Conservation (phyloP, 2,888 invertebrate species). For the Cryptophagus acutangulus region DNA sequence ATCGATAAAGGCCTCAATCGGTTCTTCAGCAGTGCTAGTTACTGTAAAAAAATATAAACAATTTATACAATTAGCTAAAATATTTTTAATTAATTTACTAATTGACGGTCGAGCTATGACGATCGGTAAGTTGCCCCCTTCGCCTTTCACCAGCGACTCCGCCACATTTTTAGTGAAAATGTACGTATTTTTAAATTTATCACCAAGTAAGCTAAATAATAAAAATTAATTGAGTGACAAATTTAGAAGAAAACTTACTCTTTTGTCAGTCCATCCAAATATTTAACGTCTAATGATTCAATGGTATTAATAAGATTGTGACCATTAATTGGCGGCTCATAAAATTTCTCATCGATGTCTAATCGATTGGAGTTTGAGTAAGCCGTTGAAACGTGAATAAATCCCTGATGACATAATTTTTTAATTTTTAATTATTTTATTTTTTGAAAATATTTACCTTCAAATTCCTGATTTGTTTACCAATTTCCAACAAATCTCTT, state of each 20-base stretch:
- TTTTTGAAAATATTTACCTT: constrained; percentile 44
- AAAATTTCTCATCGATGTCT: background rate
- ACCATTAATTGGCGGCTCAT: background rate
- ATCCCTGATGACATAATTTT: constrained; percentile 1
- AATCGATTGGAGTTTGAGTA: constrained; percentile 2
- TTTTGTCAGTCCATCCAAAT: constrained; percentile 33
- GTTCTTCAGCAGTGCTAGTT: constrained; percentile 29
- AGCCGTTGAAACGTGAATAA: constrained; percentile 6
- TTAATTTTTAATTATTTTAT: background rate
- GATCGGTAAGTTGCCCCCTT: constrained; percentile 56
- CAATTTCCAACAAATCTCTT: constrained; percentile 55
- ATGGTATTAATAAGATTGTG: background rate
- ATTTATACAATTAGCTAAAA: background rate
- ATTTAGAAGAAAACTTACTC: constrained; percentile 28
- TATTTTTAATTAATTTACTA: too few relatives aligned
- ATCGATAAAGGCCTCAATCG: constrained; percentile 55
- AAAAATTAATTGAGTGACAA: background rate
- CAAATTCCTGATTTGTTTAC: constrained; percentile 56
- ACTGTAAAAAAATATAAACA: constrained; percentile 27
- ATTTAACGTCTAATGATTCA: constrained; percentile 21
- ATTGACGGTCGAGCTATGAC: constrained; percentile 67
- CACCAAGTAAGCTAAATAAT: constrained; percentile 45
- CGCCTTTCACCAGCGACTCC: constrained; percentile 57
- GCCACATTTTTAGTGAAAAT: constrained; percentile 68
- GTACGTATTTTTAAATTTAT: constrained; percentile 70